A percentile compares a stretch with the other conserved stretches of the same genome.
Evolutionary conservation across 2,888 invertebrate genomes (phyloP).

Genomic region (Calameuta idolon): DNA sequence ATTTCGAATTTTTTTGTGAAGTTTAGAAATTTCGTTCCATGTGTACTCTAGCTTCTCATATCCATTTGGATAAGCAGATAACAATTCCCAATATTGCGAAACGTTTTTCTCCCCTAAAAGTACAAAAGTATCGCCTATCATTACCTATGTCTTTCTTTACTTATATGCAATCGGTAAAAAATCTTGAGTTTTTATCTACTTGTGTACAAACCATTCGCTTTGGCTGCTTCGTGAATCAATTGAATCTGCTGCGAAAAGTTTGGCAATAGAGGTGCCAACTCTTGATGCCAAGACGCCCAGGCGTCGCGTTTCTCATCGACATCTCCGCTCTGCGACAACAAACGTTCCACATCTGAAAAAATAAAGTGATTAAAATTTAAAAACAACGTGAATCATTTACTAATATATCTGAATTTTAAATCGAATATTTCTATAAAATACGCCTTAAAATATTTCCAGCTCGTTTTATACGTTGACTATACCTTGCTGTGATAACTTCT

Average conservation of each 20-base stretch:
- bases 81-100: slow-evolving; percentile 55
- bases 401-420: background rate
- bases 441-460: background rate
- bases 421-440: background rate
- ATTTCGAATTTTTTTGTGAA: slow-evolving; percentile 47
- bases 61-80: slow-evolving; percentile 48
- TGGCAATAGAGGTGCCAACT: slow-evolving; percentile 38
- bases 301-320: slow-evolving; percentile 40
- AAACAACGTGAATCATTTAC: background rate
- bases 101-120: slow-evolving; percentile 41
- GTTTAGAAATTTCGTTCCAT: slow-evolving; percentile 44
- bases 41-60: slow-evolving; percentile 42
- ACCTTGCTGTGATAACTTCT: slow-evolving; percentile 46
- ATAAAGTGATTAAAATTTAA: background rate
- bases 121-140: background rate
- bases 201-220: slow-evolving; percentile 49
- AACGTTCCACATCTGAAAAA: slow-evolving; percentile 46
- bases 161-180: background rate
- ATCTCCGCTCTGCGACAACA: slow-evolving; percentile 41
- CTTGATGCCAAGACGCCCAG: slow-evolving; percentile 54
- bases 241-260: slow-evolving; percentile 47
- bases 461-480: background rate
- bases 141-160: background rate
- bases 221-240: slow-evolving; percentile 48
- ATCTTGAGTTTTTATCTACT: background rate